Base-by-base conservation (phyloP, 2,113 vertebrate genomes). In the Ciconia stormi region DNA sequence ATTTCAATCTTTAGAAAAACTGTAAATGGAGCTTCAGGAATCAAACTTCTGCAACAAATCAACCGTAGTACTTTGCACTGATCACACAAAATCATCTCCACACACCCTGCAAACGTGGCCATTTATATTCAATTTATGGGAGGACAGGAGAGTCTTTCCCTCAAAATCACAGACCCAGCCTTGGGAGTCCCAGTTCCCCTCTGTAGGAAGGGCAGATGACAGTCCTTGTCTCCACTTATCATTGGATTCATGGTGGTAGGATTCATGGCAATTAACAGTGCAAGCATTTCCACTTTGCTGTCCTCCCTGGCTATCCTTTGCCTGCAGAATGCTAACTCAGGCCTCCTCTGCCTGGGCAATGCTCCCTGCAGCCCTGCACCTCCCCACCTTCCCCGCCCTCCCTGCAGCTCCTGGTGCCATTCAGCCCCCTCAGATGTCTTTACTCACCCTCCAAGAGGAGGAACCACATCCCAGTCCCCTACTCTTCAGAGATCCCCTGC, bases 1-100 rank as follows among this genome's bases (percentile, higher is more conserved):
- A 21, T 72, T 76, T 72, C 70, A 56, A 5, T 34, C 47, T 72
- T 88, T 11, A 56, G n/a, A 79, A 44, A 38, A 42, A 46, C 20
- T 22, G 11, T 34, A 71, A 89, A 85, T 1, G 7, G 40, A 94
- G 47, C 25, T 74, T 71, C 23, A 76, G 53, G 27, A 61, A 53
- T n/a, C 44, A 65, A 61, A 49, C 8, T 82, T 50, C 27, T 69
- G 46, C 66, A 30, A 56, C 17, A 61, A 30, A 53, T 56, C 27
- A 69, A 27, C 65, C 1, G 1, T 0, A 13, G 17, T 25, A 20
- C 70, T 66, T 61, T 20, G 17, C 66, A 65, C 15, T 0, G 0
- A 40, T 77, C 25, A 69, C 32, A 77, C 11, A 73, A 58, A 93
- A 40, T 40, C 40, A 30, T 42, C 53, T 58, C 34, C 26, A 49